These are phyloP conservation scores for Oryzias melastigma DNA, from an alignment of 2,113 vertebrate genomes.

Conservation along the genomic window DNA sequence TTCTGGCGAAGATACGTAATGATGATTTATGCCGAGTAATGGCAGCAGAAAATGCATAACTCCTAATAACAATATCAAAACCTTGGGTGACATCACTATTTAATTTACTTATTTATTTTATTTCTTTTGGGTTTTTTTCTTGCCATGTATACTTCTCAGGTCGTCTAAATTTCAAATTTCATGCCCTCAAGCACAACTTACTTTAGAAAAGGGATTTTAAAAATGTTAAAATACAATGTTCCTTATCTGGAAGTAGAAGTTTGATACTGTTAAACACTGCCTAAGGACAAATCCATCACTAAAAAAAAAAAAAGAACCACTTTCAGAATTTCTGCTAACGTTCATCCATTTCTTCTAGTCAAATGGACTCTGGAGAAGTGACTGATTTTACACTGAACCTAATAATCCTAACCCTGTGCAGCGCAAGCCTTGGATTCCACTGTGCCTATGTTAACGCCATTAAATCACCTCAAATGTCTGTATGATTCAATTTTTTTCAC, in stretches of 20 bases:
- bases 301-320: slow-evolving; percentile 62
- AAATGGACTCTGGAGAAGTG: slow-evolving; percentile 74
- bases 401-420: slow-evolving; percentile 67
- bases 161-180: slow-evolving; percentile 6
- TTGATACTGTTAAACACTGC: slow-evolving; percentile 30
- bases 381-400: slow-evolving; percentile 72
- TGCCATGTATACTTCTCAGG: not conserved
- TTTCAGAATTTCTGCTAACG: slow-evolving; percentile 66
- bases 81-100: slow-evolving; percentile 45
- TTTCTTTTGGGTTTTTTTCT: slow-evolving; percentile 15
- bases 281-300: slow-evolving; percentile 53
- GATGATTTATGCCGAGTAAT: slow-evolving; percentile 41
- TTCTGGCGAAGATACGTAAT: slow-evolving; percentile 33
- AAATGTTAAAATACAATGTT: not conserved
- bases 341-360: slow-evolving; percentile 71
- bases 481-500: slow-evolving; percentile 78
- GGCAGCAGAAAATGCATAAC: slow-evolving; percentile 36
- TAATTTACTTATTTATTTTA: not conserved
- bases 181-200: not conserved
- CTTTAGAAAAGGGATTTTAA: not conserved
- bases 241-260: slow-evolving; percentile 21
- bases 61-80: slow-evolving; percentile 48
- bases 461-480: slow-evolving; percentile 79
- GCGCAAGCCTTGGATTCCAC: slow-evolving; percentile 58
- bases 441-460: slow-evolving; percentile 74